These are phyloP conservation scores for Diaperis boleti DNA, from an alignment of 2,888 invertebrate species.

Conservation along the genomic window DNA sequence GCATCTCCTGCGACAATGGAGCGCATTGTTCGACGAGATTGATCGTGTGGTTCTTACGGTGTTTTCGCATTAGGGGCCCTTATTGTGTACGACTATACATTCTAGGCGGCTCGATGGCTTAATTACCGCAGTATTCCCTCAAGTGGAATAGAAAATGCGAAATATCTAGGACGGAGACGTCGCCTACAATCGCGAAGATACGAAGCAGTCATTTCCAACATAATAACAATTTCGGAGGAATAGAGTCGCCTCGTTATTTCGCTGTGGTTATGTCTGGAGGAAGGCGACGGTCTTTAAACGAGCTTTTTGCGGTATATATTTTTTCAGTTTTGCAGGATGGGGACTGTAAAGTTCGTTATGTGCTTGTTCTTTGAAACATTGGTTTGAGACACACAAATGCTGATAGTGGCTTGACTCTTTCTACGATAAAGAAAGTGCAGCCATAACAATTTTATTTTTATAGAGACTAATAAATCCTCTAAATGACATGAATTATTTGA, in stretches of 20 bases:
- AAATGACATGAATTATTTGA: too few species aligned
- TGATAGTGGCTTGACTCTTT: too few species aligned
- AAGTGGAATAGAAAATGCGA: neutral
- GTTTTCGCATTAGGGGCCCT: constrained; percentile 10
- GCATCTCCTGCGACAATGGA: neutral
- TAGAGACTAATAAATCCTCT: too few species aligned
- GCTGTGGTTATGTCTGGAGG: neutral
- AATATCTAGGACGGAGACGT: neutral
- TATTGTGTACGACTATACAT: constrained; percentile 12
- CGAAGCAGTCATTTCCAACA: constrained; percentile 5
- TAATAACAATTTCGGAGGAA: neutral
- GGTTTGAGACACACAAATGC: too few species aligned
- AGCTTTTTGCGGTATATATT: neutral
- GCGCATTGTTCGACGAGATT: constrained; percentile 10
- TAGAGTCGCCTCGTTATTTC: neutral
- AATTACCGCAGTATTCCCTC: constrained; percentile 8
- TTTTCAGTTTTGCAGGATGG: neutral
- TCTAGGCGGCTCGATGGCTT: constrained; percentile 15
- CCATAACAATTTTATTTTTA: too few species aligned
- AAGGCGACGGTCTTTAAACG: neutral
- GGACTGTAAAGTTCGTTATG: neutral
- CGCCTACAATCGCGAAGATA: neutral
- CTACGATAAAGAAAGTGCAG: too few species aligned
- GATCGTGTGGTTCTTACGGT: constrained; percentile 19
- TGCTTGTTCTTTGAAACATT: too few species aligned